Base-by-base conservation (phyloP, 2,888 invertebrate genomes). In the Orthosia cruda region DNA sequence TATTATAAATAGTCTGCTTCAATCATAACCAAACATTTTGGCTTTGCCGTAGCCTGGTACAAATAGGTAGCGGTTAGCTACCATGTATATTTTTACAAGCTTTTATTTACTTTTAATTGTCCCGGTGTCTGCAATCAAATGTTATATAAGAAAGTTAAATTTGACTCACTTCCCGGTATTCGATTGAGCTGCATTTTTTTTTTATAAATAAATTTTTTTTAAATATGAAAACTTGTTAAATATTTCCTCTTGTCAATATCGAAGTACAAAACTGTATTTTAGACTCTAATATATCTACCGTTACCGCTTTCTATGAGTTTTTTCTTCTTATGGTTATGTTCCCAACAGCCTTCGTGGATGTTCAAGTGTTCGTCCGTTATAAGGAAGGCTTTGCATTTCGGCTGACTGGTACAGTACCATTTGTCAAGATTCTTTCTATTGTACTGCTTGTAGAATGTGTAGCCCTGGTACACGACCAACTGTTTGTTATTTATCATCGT, bases 331-430 rank as follows among this genome's bases (percentile, higher is more conserved):
- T 87, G 86, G 23, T 45, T 71, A 47, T 86, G 86, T 23, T 76
- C 74, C 26, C 15, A 20, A 13, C 20, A 16, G 15, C 65, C 18
- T 7, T 83, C 71, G 47, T 32, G 32, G 18, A 87, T 63, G 18
- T 65, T 52, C n/a, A 83, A 47, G 3, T 66, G 12, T 4, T 16
- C 52, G 55, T 83, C 71, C 0, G 72, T 71, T 11, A 75, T 45
- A 0, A 86, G 32, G 23, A 18, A 83, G 2, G 80, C 64, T 13
- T 79, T 88, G 62, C 87, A 87, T 45, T 16, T 74, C 3, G 88
- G 87, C 20, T 73, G 69, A 20, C 73, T 77, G 4, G 81, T 83
- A n/a, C 87, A 84, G 40, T 71, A 26, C 87, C 86, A 89, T 66
- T 82, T 86, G 40, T 74, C 73, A 0, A 63, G 73, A 2, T 58